Base-by-base conservation (phyloP, 2,888 invertebrate genomes). In the Rhagonycha fulva region DNA sequence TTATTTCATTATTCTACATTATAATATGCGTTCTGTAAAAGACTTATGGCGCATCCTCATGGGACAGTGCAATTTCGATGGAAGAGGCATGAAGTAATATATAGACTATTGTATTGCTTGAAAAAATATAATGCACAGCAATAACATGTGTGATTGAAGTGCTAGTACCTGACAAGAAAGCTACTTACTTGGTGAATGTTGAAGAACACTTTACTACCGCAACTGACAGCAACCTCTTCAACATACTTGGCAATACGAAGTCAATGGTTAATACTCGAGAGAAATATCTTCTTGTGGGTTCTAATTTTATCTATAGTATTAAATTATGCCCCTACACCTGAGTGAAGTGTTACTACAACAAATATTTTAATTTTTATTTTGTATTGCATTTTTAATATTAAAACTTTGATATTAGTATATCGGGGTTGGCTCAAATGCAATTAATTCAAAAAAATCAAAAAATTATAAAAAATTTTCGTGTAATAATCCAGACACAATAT, bases 111-210 rank as follows among this genome's bases (percentile, higher is more conserved):
- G 87, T 87, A 83, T 85, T 80, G 78, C 72, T 79, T 78, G 81
- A 83, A 85, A 85, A 87, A 87, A 86, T 85, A 84, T 82, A 83
- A 83, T 83, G 82, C 82, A 83, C 84, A 83, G 86, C 85, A 86
- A 85, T 86, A 87, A 86, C 85, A 84, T 84, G 83, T 85, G 85
- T 85, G 86, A 86, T 86, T 85, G 85, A 85, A 85, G 85, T 83
- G 81, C 83, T 79, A 81, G 81, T 81, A 82, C 78, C 82, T 83
- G 85, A 84, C 84, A 84, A 85, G 85, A 83, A 84, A 83, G 85
- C 86, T 85, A 85, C 85, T 85, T 86, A 85, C 84, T 84, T 84
- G 84, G 81, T 80, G 82, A 82, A 79, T 82, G 81, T 81, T 83
- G 83, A 83, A 84, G 83, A 82, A 84, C 85, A 85, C 84, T 85